A percentile compares a stretch with the other conserved stretches of the same genome.
Evolutionary conservation across 1,140 invertebrate genomes (phyloP).

Genomic region (Idris sp.): DNA sequence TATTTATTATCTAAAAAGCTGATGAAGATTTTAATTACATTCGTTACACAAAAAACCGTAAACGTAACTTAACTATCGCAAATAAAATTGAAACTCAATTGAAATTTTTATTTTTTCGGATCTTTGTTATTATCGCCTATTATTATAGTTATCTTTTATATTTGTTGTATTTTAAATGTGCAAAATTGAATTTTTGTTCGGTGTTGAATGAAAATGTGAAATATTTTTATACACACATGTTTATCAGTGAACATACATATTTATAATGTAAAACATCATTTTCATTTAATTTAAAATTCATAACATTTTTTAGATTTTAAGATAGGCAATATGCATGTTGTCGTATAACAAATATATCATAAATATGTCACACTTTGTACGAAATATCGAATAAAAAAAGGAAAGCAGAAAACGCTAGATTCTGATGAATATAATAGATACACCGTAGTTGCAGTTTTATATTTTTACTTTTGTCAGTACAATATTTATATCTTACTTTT

Average conservation of each 20-base stretch:
- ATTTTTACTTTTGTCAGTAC: constrained; percentile 49
- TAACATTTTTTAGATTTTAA: background rate
- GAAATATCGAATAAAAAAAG: constrained; percentile 35
- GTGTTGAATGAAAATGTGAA: too few relatives aligned
- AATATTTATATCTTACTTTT: constrained; percentile 58
- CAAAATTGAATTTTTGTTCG: too few relatives aligned
- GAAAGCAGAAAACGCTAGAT: constrained; percentile 18
- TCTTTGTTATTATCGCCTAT: too few relatives aligned
- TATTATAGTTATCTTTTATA: too few relatives aligned
- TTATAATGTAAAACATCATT: constrained; percentile 5
- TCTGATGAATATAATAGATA: constrained; percentile 52
- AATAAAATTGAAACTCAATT: too few relatives aligned
- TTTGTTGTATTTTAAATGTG: too few relatives aligned
- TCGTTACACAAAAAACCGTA: too few relatives aligned
- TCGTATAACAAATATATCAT: constrained; percentile 20
- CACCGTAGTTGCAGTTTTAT: constrained; percentile 41
- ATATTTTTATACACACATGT: too few relatives aligned
- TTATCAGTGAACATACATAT: constrained; percentile 1
- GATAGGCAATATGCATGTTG: constrained; percentile 5
- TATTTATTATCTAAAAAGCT: too few relatives aligned
- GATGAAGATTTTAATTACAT: too few relatives aligned
- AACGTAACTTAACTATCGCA: too few relatives aligned
- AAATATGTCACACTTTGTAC: constrained; percentile 36
- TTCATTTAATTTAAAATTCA: constrained; percentile 21
- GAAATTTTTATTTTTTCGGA: too few relatives aligned